Conservation (phyloP, 2,888 invertebrate genomes). For the Drosophila rellima region DNA sequence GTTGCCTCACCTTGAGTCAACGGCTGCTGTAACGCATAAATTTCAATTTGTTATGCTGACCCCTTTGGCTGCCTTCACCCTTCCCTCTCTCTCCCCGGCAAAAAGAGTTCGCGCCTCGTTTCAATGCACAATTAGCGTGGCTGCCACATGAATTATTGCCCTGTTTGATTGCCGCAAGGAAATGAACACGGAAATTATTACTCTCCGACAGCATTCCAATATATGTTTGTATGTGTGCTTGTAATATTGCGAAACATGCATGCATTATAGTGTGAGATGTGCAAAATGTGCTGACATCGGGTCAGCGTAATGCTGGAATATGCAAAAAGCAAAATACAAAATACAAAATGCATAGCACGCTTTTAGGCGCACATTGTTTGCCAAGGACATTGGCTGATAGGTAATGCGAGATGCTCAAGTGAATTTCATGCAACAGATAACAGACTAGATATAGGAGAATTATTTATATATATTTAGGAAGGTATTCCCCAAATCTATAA, state of each 20-base stretch:
- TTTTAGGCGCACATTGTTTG: conserved; percentile 38
- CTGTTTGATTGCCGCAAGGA: conserved; percentile 52
- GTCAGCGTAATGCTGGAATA: conserved; percentile 59
- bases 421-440: background rate
- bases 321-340: conserved; percentile 43
- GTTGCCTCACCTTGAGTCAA: conserved; percentile 35
- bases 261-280: conserved; percentile 33
- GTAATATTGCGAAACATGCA: conserved; percentile 16
- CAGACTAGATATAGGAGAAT: no score
- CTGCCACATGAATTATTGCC: conserved; percentile 72
- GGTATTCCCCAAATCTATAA: no score
- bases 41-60: conserved; percentile 71
- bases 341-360: conserved; percentile 38
- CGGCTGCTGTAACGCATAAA: conserved; percentile 66
- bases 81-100: conserved; percentile 34
- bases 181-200: conserved; percentile 70
- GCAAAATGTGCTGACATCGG: conserved; percentile 32
- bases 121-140: conserved; percentile 68
- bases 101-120: conserved; percentile 67
- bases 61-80: background rate
- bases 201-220: conserved; percentile 14
- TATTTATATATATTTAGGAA: no score
- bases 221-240: conserved; percentile 10
- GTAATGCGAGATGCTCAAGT: conserved; percentile 41
- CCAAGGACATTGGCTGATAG: conserved; percentile 39